Evolutionary conservation across 1,140 invertebrate species (phyloP).

Genomic region (Drosophila punjabiensis): DNA sequence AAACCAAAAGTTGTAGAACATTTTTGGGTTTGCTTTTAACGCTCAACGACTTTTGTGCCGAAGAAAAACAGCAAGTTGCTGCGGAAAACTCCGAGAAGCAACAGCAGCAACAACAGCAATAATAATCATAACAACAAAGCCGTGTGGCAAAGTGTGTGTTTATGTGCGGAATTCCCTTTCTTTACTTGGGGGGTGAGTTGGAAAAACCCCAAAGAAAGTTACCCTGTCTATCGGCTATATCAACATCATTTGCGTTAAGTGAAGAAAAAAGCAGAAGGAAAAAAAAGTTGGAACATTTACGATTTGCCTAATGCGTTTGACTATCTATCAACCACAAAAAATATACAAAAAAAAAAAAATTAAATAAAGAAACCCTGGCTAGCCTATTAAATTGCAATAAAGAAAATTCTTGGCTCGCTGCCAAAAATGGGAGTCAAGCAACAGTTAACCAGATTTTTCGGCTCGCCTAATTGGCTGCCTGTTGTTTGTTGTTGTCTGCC

Average conservation of each 20-base stretch:
- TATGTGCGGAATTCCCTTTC: slow-evolving; percentile 28
- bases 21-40: slow-evolving; percentile 74
- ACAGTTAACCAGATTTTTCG: slow-evolving; percentile 59
- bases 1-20: slow-evolving; percentile 73
- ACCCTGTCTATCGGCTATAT: slow-evolving; percentile 60
- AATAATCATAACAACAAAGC: slow-evolving; percentile 45
- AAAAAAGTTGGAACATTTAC: slow-evolving; percentile 65
- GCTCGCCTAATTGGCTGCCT: slow-evolving; percentile 73
- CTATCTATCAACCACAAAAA: slow-evolving; percentile 47
- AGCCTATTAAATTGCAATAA: slow-evolving; percentile 79
- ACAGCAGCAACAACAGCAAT: slow-evolving; percentile 35
- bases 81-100: slow-evolving; percentile 11
- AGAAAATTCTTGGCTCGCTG: slow-evolving; percentile 50
- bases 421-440: slow-evolving; percentile 42
- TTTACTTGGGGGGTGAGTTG: not conserved
- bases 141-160: slow-evolving; percentile 69
- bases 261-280: slow-evolving; percentile 57
- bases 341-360: not conserved
- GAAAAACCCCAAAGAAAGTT: slow-evolving; percentile 39
- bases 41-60: slow-evolving; percentile 74
- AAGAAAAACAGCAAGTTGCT: slow-evolving; percentile 73
- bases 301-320: slow-evolving; percentile 62
- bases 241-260: slow-evolving; percentile 83
- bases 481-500: slow-evolving; percentile 56
- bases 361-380: slow-evolving; percentile 4